Percentiles rank a stretch among this genome's conserved stretches.
Evolutionary conservation across 1,140 invertebrate species (phyloP).

Genomic region (Drosophila athabasca): DNA sequence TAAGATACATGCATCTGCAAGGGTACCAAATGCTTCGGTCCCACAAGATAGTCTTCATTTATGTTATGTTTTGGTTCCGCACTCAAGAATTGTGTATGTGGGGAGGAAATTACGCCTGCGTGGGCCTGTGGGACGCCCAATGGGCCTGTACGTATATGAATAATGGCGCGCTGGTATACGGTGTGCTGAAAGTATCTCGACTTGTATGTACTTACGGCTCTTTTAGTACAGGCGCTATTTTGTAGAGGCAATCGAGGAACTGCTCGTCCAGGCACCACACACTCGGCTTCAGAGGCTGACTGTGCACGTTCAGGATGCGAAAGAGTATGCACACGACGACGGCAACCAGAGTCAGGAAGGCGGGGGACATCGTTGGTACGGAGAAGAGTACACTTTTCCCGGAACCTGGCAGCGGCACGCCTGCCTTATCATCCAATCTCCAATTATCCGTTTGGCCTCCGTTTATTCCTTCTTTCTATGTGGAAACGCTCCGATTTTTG

Average conservation of each 20-base stretch:
- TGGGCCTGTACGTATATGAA: background rate
- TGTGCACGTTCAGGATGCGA: constrained; percentile 92
- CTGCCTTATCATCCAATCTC: constrained; percentile 35
- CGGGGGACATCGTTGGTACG: constrained; percentile 88
- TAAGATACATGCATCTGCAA: no score
- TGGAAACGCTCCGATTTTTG: no score
- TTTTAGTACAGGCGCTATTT: constrained; percentile 89
- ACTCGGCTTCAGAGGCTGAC: constrained; percentile 89
- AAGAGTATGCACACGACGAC: constrained; percentile 92
- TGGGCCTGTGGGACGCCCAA: no score
- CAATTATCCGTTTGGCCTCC: constrained; percentile 21
- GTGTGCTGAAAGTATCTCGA: background rate
- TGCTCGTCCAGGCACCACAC: constrained; percentile 89
- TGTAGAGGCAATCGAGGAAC: constrained; percentile 90
- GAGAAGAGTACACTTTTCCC: constrained; percentile 11
- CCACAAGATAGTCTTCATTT: background rate
- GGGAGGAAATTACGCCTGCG: constrained; percentile 16
- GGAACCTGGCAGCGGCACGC: constrained; percentile 10
- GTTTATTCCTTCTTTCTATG: background rate
- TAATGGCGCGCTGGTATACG: constrained; percentile 16
- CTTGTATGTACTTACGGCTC: constrained; percentile 91
- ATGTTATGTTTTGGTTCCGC: constrained; percentile 13
- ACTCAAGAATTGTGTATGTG: constrained; percentile 5
- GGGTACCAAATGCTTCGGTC: no score
- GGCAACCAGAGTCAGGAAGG: constrained; percentile 89